Conservation (phyloP, 2,888 invertebrate species). For the Slavum lentiscoides region DNA sequence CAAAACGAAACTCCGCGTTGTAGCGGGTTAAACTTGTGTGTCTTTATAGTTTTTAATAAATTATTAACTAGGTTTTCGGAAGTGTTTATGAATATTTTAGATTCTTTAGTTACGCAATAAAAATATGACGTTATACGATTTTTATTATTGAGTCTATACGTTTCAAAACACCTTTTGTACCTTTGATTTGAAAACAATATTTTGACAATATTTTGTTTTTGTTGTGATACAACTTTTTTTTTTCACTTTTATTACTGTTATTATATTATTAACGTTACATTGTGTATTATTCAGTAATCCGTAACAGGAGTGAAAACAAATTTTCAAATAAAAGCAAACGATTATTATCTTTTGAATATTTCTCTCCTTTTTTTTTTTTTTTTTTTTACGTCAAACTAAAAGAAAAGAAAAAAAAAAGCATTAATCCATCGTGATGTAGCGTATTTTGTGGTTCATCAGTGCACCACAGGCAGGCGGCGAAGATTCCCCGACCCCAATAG, state of each 20-base stretch:
- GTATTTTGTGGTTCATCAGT: slow-evolving; percentile 42
- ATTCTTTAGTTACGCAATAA: neutral
- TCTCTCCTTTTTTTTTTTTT: neutral
- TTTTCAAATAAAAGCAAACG: too few relatives aligned
- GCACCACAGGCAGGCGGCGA: neutral
- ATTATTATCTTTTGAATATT: too few relatives aligned
- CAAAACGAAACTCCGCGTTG: slow-evolving; percentile 9
- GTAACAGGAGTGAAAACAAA: too few relatives aligned
- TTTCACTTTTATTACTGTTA: too few relatives aligned
- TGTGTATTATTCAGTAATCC: too few relatives aligned
- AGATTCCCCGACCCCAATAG: slow-evolving; percentile 31
- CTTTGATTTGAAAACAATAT: too few relatives aligned
- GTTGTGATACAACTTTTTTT: too few relatives aligned
- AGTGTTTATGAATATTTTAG: slow-evolving; percentile 4
- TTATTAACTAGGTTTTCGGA: neutral
- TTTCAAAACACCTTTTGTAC: too few relatives aligned
- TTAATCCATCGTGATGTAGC: slow-evolving; percentile 23
- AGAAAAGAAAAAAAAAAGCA: neutral
- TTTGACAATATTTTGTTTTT: neutral
- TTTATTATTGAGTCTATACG: too few relatives aligned
- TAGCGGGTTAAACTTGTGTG: slow-evolving; percentile 13
- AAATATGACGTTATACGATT: neutral
- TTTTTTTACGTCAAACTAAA: neutral
- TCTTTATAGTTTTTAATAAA: slow-evolving; percentile 18
- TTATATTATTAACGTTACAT: too few relatives aligned